phyloP scores from a whole-genome alignment of 2,113 vertebrate genomes.

The Pteropus alecto region DNA sequence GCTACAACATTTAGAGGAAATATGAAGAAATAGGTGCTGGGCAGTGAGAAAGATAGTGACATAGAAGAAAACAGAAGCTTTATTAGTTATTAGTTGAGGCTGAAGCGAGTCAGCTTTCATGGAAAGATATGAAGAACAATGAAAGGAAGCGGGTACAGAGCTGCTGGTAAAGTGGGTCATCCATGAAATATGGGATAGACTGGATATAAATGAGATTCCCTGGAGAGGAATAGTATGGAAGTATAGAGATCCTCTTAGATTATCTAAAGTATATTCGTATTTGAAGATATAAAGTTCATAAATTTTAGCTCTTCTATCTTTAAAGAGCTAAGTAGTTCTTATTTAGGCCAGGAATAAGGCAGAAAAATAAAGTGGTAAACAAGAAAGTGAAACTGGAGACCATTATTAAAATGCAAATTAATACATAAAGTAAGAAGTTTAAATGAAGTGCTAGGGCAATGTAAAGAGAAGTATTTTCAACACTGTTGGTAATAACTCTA shows the following conservation, averaged over 20 bases:
- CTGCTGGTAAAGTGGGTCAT: not conserved
- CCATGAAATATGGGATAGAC: accelerated
- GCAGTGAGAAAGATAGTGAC: not conserved
- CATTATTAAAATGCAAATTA: no score
- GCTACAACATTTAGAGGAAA: not conserved
- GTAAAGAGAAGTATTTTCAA: not conserved
- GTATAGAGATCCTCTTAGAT: not conserved
- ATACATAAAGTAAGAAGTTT: not conserved
- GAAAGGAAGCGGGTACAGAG: not conserved
- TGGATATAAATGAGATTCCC: not conserved
- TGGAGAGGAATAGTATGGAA: not conserved
- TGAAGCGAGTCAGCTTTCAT: not conserved
- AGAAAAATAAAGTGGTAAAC: not conserved
- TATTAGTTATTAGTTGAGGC: not conserved
- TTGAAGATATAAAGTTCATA: not conserved
- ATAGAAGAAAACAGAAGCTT: not conserved
- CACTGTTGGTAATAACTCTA: not conserved
- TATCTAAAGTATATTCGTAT: not conserved
- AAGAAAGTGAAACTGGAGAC: not conserved
- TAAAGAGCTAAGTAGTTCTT: not conserved
- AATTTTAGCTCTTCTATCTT: not conserved
- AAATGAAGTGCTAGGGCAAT: not conserved
- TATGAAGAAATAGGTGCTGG: not conserved
- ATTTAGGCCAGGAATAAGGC: not conserved
- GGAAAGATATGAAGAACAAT: not conserved